phyloP scores from a whole-genome alignment of 1,140 invertebrate species.

The Plutomurus gul region DNA sequence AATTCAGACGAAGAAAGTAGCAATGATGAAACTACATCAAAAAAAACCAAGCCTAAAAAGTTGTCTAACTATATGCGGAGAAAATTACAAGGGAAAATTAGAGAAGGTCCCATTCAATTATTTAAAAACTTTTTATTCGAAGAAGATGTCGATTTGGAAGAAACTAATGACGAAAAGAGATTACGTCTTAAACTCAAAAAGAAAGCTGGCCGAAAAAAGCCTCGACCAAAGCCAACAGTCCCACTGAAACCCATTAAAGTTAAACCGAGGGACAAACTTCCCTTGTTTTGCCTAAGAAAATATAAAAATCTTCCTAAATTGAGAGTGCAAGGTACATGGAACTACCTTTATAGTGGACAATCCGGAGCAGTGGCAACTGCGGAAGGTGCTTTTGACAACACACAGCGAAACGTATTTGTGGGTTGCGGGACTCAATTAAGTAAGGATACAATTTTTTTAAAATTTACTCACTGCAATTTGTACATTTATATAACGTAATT shows the following conservation, averaged over 20 bases:
- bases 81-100: not conserved
- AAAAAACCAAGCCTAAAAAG: not conserved
- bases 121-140: not conserved
- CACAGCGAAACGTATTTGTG: conserved; percentile 13
- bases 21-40: not conserved
- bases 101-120: not conserved
- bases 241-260: not conserved
- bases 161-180: not conserved
- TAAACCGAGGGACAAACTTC: not conserved
- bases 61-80: not conserved
- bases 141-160: not conserved
- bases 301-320: conserved; percentile 37
- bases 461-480: not conserved
- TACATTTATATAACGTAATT: no score
- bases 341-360: conserved; percentile 40
- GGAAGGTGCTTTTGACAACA: not conserved
- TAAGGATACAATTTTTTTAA: conserved; percentile 36
- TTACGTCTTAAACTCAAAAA: not conserved
- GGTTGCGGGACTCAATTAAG: conserved; percentile 43
- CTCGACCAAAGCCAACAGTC: not conserved
- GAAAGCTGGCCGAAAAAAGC: not conserved
- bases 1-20: not conserved
- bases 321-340: conserved; percentile 47
- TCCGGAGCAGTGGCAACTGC: conserved; percentile 39
- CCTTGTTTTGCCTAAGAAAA: not conserved